phyloP scores from a whole-genome alignment of 2,113 vertebrate species.

The Meleagris gallopavo region DNA sequence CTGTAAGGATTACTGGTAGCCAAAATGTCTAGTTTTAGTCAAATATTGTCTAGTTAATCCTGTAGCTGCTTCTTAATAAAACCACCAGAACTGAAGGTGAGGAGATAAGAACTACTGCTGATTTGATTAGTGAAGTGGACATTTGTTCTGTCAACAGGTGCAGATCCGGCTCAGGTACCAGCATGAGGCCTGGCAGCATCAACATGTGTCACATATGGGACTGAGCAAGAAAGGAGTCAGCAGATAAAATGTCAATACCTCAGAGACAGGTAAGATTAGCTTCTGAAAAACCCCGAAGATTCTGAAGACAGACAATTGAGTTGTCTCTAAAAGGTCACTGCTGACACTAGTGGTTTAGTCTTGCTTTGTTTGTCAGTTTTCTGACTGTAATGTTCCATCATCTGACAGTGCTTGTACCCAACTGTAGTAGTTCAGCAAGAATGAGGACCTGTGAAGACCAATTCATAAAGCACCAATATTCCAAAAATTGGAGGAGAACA shows the following conservation, averaged over 20 bases:
- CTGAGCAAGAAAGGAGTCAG: background rate
- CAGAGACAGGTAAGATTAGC: background rate
- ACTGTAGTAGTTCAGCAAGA: background rate
- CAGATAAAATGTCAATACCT: background rate
- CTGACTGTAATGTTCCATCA: background rate
- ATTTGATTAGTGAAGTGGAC: background rate
- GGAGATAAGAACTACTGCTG: background rate
- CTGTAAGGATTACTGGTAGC: background rate
- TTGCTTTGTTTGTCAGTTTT: background rate
- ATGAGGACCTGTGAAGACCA: background rate
- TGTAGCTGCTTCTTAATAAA: background rate
- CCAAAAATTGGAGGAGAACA: background rate
- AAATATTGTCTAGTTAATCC: background rate
- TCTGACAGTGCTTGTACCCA: accelerated
- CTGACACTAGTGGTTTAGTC: background rate
- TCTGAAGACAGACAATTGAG: background rate
- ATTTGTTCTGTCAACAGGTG: background rate
- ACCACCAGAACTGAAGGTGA: background rate
- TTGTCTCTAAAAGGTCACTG: slow-evolving; percentile 32
- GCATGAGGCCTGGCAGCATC: background rate
- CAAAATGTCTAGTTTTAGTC: background rate
- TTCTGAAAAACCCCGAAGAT: slow-evolving; percentile 1
- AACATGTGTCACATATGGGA: accelerated
- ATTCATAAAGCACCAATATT: background rate
- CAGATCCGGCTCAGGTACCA: accelerated